Base-by-base conservation (phyloP, 1,140 invertebrate species). In the Drosophila gunungcola region DNA sequence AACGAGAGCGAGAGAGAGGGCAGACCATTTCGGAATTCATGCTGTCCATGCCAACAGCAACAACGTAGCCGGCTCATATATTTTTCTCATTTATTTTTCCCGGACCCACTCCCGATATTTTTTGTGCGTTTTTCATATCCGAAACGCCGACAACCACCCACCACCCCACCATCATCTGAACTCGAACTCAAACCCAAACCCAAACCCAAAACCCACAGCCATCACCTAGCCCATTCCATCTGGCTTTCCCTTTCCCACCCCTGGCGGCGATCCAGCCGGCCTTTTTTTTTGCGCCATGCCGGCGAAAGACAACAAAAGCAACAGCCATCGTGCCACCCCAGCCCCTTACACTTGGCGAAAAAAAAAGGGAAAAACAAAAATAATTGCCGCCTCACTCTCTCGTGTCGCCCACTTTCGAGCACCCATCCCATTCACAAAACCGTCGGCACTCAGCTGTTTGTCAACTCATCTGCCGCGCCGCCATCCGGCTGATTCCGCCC, bases 51-150 rank as follows among this genome's bases (percentile, higher is more conserved):
- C 81, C 82, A 78, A 78, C 72, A 84, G 80, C 83, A 86, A 86
- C 84, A 86, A 86, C 84, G 75, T 89, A 83, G 79, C 83, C 83
- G 83, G 84, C 82, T 88, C 79, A 85, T 86, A 86, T 86, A 86
- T 86, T 88, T 86, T 86, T 88, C 83, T 86, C 83, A 86, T 86
- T 86, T 86, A 86, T 86, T 86, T 86, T 86, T 86, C 79, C 78
- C 83, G 43, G 61, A 58, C 63, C 68, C 62, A 63, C 41, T 21
- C 36, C 61, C 79, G 73, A 80, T 90, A 88, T 80, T 89, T 90
- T 90, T 88, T 81, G 78, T 84, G 85, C 77, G 69, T 88, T 91
- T 91, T 91, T 91, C 79, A 91, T 91, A 89, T 91, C 89, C 89
- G 89, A 91, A 91, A 91, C 83, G 89, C 80, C 89, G 89, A 91